Evolutionary conservation across 2,797 vertebrate species (phyloP).

Genomic region (Takifugu ocellatus): DNA sequence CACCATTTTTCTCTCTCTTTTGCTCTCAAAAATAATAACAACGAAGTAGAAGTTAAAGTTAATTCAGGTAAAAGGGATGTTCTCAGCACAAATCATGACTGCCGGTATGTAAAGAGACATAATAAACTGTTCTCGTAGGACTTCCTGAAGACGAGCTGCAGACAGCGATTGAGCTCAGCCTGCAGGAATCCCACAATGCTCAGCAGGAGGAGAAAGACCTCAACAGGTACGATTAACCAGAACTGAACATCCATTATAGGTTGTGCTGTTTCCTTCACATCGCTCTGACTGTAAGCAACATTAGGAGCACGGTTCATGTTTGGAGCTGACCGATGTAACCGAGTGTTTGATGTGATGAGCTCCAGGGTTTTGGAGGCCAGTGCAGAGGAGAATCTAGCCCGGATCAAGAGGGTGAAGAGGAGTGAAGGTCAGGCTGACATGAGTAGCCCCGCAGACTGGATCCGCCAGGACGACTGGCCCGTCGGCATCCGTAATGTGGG

Average conservation of each 20-base stretch:
- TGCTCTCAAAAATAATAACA: no score
- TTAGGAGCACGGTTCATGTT: no score
- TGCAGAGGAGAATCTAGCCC: slow-evolving; percentile 77
- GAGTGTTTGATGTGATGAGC: slow-evolving; percentile 6
- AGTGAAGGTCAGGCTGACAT: slow-evolving; percentile 86
- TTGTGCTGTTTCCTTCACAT: no score
- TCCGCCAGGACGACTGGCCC: slow-evolving; percentile 86
- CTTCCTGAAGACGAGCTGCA: slow-evolving; percentile 75
- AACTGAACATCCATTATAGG: neutral
- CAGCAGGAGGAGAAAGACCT: slow-evolving; percentile 77
- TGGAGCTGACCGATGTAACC: neutral
- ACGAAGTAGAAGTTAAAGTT: no score
- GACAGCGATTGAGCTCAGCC: slow-evolving; percentile 72
- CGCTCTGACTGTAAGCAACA: no score
- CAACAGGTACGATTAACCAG: slow-evolving; percentile 69
- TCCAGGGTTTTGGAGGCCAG: slow-evolving; percentile 78
- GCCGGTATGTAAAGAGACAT: no score
- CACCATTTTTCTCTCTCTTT: no score
- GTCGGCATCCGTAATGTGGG: slow-evolving; percentile 96
- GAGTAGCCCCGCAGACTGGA: slow-evolving; percentile 83
- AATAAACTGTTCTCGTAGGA: slow-evolving; percentile 37
- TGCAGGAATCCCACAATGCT: slow-evolving; percentile 78
- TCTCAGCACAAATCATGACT: no score
- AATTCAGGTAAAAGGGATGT: no score
- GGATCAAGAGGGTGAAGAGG: slow-evolving; percentile 85